phyloP scores from a whole-genome alignment of 2,797 vertebrate genomes.

The Myiotriccus ornatus region DNA sequence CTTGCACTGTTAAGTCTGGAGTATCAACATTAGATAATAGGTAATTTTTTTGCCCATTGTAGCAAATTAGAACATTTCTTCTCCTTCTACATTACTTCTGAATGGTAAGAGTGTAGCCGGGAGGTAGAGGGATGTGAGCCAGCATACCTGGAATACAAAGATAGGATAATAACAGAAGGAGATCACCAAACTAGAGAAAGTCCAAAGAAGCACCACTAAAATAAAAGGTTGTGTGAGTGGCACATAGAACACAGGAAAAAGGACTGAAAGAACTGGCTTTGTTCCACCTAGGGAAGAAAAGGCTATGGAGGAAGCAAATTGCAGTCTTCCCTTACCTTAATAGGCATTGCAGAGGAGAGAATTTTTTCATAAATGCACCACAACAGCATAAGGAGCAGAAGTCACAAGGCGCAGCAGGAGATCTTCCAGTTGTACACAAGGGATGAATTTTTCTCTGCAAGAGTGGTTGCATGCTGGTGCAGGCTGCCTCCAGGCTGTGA shows the following conservation, averaged over 20 bases:
- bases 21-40: background rate
- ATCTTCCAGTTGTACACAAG: background rate
- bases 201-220: background rate
- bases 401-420: background rate
- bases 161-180: background rate
- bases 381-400: background rate
- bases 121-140: background rate
- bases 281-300: background rate
- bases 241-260: background rate
- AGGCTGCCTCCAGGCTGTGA: background rate
- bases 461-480: background rate
- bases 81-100: background rate
- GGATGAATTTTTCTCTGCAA: background rate
- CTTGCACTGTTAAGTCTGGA: background rate
- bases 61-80: background rate
- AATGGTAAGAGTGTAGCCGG: background rate
- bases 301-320: background rate
- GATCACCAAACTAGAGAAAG: background rate
- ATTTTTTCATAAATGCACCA: background rate
- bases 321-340: background rate
- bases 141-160: background rate
- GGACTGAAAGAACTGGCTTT: background rate
- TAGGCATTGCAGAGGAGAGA: background rate
- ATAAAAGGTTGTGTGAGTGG: background rate
- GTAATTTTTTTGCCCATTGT: background rate